phyloP scores from a whole-genome alignment of 2,888 invertebrate species.

The Lottia scabra region DNA sequence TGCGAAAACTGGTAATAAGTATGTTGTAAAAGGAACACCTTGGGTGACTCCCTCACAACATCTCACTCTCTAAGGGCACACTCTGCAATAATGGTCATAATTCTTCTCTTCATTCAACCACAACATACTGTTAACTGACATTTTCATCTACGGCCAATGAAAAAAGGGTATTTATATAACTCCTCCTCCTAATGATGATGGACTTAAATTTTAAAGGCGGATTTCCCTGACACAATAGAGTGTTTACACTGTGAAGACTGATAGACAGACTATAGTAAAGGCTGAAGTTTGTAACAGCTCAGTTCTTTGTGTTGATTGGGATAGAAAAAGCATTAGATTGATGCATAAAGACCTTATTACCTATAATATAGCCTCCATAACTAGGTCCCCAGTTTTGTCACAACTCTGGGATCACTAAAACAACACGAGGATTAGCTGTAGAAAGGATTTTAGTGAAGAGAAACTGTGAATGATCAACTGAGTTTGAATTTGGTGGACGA shows the following conservation, averaged over 20 bases:
- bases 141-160: background rate
- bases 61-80: slow-evolving; percentile 1
- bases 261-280: background rate
- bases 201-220: background rate
- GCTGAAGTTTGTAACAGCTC: background rate
- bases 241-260: background rate
- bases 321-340: background rate
- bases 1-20: background rate
- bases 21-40: slow-evolving; percentile 1
- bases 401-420: background rate
- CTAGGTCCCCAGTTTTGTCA: background rate
- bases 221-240: background rate
- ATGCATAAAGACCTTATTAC: background rate
- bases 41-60: slow-evolving; percentile 1
- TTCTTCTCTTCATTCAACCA: background rate
- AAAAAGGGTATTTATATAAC: background rate
- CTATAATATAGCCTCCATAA: background rate
- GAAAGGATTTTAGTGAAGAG: background rate
- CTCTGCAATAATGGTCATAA: background rate
- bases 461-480: background rate
- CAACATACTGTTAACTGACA: background rate
- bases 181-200: background rate
- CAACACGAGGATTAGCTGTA: background rate
- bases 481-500: background rate
- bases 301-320: slow-evolving; percentile 1